These are phyloP conservation scores for Sapayoa aenigma DNA, from an alignment of 2,113 vertebrate species.

Conservation along the genomic window DNA sequence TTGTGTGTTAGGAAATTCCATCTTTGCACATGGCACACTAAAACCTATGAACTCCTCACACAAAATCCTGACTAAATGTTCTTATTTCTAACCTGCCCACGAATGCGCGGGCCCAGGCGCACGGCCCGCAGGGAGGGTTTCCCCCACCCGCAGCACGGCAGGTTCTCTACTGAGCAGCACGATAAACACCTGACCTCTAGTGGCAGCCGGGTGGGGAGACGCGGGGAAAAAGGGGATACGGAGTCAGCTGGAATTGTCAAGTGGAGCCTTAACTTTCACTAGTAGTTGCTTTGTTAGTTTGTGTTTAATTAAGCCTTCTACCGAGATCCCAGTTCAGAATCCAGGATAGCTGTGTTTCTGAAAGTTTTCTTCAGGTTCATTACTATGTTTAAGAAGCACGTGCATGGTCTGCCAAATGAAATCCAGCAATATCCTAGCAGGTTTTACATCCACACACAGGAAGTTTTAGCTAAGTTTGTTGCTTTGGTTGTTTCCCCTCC, in stretches of 20 bases:
- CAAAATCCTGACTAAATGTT: neutral
- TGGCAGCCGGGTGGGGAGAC: neutral
- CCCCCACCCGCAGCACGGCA: neutral
- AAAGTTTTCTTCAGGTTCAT: neutral
- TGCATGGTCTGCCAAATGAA: neutral
- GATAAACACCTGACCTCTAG: slow-evolving; percentile 58
- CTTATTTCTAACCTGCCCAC: neutral
- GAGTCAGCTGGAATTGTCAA: neutral
- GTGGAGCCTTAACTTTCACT: neutral
- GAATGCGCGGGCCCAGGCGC: neutral
- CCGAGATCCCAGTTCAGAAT: neutral
- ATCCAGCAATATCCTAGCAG: neutral
- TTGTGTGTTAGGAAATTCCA: neutral
- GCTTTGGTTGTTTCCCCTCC: neutral
- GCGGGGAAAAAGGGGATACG: rapidly evolving
- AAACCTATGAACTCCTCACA: neutral
- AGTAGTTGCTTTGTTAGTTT: neutral
- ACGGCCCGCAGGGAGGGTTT: no score
- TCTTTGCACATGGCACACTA: neutral
- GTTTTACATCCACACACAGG: neutral
- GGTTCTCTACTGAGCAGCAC: neutral
- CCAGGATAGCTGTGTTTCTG: neutral
- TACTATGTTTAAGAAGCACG: neutral
- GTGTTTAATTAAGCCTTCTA: neutral
- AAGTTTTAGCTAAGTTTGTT: neutral